A percentile compares a stretch with the other conserved stretches of the same genome.
phyloP scores from a whole-genome alignment of 2,888 invertebrate genomes.

The Tridacna gigas region DNA sequence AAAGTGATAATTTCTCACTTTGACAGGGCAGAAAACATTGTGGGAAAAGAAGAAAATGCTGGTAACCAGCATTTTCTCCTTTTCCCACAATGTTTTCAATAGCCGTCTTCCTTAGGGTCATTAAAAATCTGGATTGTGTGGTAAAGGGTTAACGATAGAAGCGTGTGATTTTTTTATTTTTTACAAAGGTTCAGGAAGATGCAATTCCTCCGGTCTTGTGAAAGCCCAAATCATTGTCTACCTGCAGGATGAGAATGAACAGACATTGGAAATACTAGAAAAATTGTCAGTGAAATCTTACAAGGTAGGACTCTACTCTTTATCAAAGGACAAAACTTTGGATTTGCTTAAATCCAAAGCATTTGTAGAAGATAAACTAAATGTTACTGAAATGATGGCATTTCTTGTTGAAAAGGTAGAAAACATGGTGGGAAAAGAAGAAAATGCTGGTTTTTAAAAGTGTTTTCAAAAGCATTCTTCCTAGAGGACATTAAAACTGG shows the following conservation, averaged over 20 bases:
- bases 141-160: background rate
- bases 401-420: too few relatives aligned
- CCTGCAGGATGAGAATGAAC: constrained; percentile 73
- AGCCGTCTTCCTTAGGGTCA: background rate
- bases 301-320: constrained; percentile 56
- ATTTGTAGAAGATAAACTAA: too few relatives aligned
- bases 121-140: background rate
- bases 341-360: too few relatives aligned
- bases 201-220: constrained; percentile 56
- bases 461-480: too few relatives aligned
- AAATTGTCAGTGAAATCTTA: constrained; percentile 69
- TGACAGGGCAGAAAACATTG: background rate
- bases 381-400: too few relatives aligned
- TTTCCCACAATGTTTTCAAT: background rate
- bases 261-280: constrained; percentile 71
- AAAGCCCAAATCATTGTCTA: constrained; percentile 75
- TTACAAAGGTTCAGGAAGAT: constrained; percentile 67
- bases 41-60: background rate
- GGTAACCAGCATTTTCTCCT: background rate
- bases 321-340: too few relatives aligned
- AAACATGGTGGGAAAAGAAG: too few relatives aligned
- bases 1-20: background rate
- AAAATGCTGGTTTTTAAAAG: too few relatives aligned
- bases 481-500: too few relatives aligned
- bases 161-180: background rate